A percentile compares a stretch with the other conserved stretches of the same genome.
These are phyloP conservation scores for Prosopocoilus inquinatus DNA, from an alignment of 2,888 invertebrate species.

Conservation along the genomic window DNA sequence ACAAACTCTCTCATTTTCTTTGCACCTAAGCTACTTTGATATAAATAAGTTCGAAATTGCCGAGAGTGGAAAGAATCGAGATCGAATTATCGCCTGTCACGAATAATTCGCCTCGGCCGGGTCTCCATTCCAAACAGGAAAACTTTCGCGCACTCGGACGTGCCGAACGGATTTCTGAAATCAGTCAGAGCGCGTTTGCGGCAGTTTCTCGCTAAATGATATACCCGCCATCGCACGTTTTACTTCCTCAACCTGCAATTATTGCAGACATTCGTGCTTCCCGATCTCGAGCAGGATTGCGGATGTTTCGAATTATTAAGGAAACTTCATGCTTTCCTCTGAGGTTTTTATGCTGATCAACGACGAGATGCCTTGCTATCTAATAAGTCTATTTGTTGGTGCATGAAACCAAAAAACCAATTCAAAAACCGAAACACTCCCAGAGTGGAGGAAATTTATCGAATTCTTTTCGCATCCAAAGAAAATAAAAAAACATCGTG, in stretches of 20 bases:
- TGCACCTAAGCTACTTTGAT: too few relatives aligned
- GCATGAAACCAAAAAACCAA: too few relatives aligned
- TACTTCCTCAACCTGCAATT: constrained; percentile 25
- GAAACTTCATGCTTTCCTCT: constrained; percentile 13
- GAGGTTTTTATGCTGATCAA: too few relatives aligned
- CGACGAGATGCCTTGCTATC: too few relatives aligned
- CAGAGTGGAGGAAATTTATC: too few relatives aligned
- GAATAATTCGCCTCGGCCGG: constrained; percentile 16
- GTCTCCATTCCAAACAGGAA: neutral
- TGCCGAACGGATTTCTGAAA: constrained; percentile 14
- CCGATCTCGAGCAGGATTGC: constrained; percentile 28
- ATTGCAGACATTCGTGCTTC: constrained; percentile 35
- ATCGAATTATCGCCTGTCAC: constrained; percentile 22
- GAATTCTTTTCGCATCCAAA: too few relatives aligned
- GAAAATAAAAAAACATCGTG: constrained; percentile 12
- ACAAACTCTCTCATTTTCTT: too few relatives aligned
- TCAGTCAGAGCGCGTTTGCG: constrained; percentile 14
- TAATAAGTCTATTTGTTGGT: too few relatives aligned
- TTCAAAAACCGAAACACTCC: too few relatives aligned
- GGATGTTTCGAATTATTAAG: constrained; percentile 16
- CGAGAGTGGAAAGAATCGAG: constrained; percentile 10
- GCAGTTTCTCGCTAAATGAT: constrained; percentile 29
- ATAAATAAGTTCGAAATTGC: too few relatives aligned
- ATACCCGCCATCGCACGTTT: constrained; percentile 28
- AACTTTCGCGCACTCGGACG: constrained; percentile 5